Conservation (phyloP, 2,888 invertebrate genomes). For the Griposia aprilina region DNA sequence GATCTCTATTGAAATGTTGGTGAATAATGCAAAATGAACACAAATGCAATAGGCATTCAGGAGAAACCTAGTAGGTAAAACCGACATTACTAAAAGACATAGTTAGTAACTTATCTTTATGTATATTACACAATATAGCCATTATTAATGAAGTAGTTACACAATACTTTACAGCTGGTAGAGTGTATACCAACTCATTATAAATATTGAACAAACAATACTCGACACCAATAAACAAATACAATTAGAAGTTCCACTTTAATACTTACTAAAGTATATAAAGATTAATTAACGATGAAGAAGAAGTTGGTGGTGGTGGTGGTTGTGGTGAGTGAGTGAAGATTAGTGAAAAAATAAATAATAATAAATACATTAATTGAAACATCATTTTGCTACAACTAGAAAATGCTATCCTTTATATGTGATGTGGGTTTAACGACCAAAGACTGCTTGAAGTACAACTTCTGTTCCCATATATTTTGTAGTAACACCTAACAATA, state of each 20-base stretch:
- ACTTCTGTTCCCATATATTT: conserved; percentile 16
- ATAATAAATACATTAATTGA: too few relatives aligned
- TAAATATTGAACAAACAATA: conserved; percentile 4
- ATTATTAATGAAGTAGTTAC: conserved; percentile 27
- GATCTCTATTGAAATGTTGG: not conserved
- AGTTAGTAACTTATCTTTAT: not conserved
- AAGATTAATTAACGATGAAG: too few relatives aligned
- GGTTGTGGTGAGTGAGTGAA: too few relatives aligned
- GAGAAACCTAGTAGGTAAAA: conserved; percentile 19
- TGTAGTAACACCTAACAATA: conserved; percentile 28
- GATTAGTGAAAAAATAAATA: too few relatives aligned
- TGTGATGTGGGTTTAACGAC: not conserved
- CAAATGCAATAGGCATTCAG: conserved; percentile 19
- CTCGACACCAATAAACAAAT: not conserved
- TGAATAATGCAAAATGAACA: conserved; percentile 6
- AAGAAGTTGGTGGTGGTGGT: too few relatives aligned
- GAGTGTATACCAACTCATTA: not conserved
- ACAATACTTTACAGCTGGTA: conserved; percentile 15
- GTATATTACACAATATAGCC: conserved; percentile 1
- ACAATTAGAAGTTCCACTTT: not conserved
- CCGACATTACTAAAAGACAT: not conserved
- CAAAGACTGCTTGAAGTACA: not conserved
- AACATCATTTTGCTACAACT: not conserved
- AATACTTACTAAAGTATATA: not conserved
- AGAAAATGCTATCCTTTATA: not conserved